Evolutionary conservation across 2,797 vertebrate species (phyloP), one percentile per base, ranked within the genome.

Genomic region (Sebastes umbrosus): DNA sequence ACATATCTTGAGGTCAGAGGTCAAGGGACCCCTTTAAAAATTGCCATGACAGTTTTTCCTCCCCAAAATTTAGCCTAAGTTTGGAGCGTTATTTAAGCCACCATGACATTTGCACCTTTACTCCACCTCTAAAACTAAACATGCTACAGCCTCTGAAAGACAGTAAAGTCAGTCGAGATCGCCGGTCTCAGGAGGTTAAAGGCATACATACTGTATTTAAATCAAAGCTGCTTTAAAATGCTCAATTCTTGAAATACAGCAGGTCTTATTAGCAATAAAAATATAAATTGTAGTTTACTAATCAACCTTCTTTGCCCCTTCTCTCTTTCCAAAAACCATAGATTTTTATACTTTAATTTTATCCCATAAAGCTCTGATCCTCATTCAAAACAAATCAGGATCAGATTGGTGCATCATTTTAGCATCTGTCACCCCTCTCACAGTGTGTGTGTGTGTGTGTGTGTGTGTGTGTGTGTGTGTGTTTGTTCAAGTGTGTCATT

Each of bases 271-370:
- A n/a, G 14, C 29, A 25, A 31, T 13, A 63, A 60, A 57, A 13
- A 39, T 36, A 52, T 24, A 22, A 66, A 39, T 32, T 63, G 25
- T 31, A 82, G 14, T 75, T 82, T 8, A 84, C 95, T 97, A 97
- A 97, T 90, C 46, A 74, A 85, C 80, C 79, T 91, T 95, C 87
- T 95, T 80, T 94, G 92, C 93, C 84, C 90, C 90, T 88, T 93
- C 89, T 93, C 93, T 87, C 93, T 91, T 77, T 87, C 78, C 86
- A 92, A 94, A 96, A 93, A 94, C 85, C 96, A 95, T 94, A 98
- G 97, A 97, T 97, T 97, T 95, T 95, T 97, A 95, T 97, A 96
- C 94, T 97, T 97, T 97, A 97, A 96, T 97, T 97, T 97, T 91
- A 95, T 96, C 83, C 96, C 96, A 96, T 98, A 96, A 98, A 95